Evolutionary conservation across 1,140 invertebrate genomes (phyloP).

Genomic region (Bombus waltoni): DNA sequence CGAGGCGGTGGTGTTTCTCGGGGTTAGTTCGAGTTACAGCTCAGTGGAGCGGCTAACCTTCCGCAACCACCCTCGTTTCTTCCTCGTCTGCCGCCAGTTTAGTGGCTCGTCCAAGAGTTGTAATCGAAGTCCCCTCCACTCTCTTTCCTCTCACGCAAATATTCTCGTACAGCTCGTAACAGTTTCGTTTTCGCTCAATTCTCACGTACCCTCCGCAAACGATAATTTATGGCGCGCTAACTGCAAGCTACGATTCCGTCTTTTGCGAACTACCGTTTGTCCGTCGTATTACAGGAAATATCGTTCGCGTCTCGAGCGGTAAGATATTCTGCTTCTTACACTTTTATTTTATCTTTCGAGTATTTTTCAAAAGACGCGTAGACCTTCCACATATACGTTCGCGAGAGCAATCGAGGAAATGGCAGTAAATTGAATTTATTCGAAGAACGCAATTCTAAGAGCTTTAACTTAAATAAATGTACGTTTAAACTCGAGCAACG

Average conservation of each 20-base stretch:
- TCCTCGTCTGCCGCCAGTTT: constrained; percentile 43
- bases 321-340: neutral
- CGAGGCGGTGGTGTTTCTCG: constrained; percentile 73
- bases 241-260: constrained; percentile 8
- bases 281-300: neutral
- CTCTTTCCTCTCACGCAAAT: neutral
- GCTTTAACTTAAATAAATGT: neutral
- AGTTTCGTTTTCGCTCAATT: neutral
- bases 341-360: neutral
- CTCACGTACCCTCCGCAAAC: neutral
- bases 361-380: neutral
- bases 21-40: constrained; percentile 79
- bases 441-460: neutral
- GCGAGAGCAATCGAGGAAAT: neutral
- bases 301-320: neutral
- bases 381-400: neutral
- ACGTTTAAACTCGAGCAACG: neutral
- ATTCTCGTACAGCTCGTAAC: constrained; percentile 6
- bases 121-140: constrained; percentile 28
- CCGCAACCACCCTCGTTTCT: constrained; percentile 60
- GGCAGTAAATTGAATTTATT: neutral
- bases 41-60: constrained; percentile 80
- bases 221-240: constrained; percentile 58
- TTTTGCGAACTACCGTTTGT: constrained; percentile 27
- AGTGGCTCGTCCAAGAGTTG: constrained; percentile 40